phyloP scores from a whole-genome alignment of 2,113 vertebrate species.

The Platanista minor region DNA sequence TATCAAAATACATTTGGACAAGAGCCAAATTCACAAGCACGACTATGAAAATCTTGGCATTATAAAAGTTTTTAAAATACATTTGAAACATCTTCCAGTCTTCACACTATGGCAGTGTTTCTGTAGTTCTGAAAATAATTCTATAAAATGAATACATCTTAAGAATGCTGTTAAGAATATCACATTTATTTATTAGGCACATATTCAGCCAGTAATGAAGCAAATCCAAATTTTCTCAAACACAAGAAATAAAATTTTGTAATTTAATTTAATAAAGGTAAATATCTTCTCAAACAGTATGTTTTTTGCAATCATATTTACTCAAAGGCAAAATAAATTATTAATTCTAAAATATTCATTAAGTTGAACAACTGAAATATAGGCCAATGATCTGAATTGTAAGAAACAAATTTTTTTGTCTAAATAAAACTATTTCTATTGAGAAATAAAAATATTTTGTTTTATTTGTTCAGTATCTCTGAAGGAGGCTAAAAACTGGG shows the following conservation, averaged over 20 bases:
- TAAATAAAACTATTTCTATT: slow-evolving; percentile 27
- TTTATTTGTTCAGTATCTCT: not conserved
- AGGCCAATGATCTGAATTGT: not conserved
- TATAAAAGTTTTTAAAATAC: slow-evolving; percentile 16
- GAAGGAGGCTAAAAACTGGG: not conserved
- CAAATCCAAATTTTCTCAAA: slow-evolving; percentile 16
- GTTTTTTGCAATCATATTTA: not conserved
- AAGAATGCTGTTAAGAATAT: not conserved
- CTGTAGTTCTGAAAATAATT: slow-evolving; percentile 40
- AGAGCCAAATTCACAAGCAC: slow-evolving; percentile 31
- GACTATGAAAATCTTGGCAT: slow-evolving; percentile 35
- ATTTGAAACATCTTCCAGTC: slow-evolving; percentile 30
- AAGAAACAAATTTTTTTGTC: not conserved
- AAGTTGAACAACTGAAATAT: not conserved
- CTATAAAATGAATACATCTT: not conserved
- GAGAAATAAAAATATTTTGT: not conserved
- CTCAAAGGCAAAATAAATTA: not conserved
- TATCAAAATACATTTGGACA: slow-evolving; percentile 47
- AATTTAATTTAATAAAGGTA: not conserved
- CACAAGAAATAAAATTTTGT: not conserved
- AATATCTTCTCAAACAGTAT: not conserved
- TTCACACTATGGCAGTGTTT: not conserved
- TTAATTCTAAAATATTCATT: slow-evolving; percentile 15
- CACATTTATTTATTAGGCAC: not conserved
- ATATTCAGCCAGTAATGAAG: slow-evolving; percentile 10